Conservation (phyloP, 2,113 vertebrate species). For the Erythrocercus mccallii region DNA sequence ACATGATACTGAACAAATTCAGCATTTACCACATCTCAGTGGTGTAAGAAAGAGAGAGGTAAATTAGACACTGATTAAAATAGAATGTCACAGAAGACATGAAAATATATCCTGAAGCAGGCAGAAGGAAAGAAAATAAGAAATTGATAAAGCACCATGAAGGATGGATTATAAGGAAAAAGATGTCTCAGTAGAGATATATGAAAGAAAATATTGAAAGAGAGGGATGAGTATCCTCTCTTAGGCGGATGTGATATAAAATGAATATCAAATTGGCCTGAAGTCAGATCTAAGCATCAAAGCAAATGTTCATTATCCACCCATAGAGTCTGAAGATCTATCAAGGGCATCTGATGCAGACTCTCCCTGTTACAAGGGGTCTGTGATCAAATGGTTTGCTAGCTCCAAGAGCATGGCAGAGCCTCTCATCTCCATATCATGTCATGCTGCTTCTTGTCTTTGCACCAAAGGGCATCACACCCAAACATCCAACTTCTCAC, state of each 20-base stretch:
- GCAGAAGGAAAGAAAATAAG: neutral
- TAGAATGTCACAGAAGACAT: neutral
- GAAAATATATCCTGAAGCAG: neutral
- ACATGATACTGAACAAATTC: neutral
- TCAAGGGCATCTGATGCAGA: neutral
- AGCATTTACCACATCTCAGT: neutral
- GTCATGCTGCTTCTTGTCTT: neutral
- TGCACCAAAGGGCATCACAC: neutral
- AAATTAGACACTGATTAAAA: neutral
- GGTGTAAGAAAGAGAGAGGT: neutral
- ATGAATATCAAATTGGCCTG: neutral
- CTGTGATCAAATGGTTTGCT: neutral
- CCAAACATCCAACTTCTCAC: neutral
- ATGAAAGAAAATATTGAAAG: neutral
- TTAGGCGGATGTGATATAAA: neutral
- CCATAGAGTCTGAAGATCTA: neutral
- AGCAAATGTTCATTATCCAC: neutral
- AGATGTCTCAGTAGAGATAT: neutral
- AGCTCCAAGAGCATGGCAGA: neutral
- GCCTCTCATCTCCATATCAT: neutral
- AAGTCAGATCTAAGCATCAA: neutral
- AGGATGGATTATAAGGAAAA: neutral
- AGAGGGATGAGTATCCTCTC: neutral
- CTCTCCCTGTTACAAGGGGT: neutral
- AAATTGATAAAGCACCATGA: neutral